These are phyloP conservation scores for Morelia viridis DNA, from an alignment of 2,797 vertebrate species.

Conservation along the genomic window DNA sequence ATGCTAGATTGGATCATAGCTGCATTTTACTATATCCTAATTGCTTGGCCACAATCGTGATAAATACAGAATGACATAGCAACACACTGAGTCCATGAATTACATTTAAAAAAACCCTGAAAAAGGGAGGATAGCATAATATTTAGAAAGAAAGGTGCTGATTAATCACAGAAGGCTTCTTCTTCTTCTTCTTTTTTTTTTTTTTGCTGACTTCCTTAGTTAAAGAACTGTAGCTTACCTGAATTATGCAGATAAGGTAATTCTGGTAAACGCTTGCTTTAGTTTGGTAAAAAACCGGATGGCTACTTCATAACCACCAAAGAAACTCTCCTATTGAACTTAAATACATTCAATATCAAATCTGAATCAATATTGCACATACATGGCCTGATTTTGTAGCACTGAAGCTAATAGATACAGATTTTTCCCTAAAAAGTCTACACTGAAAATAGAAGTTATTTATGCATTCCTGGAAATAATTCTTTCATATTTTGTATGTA, in stretches of 20 bases:
- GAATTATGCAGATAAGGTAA: slow-evolving; percentile 50
- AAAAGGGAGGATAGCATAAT: background rate
- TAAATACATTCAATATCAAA: slow-evolving; percentile 69
- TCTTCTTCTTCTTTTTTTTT: slow-evolving; percentile 40
- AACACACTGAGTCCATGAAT: background rate
- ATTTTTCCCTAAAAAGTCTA: slow-evolving; percentile 55
- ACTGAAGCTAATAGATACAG: slow-evolving; percentile 72
- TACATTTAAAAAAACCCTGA: background rate
- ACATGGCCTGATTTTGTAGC: slow-evolving; percentile 72
- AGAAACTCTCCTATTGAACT: slow-evolving; percentile 62
- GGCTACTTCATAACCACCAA: slow-evolving; percentile 66
- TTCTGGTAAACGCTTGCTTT: slow-evolving; percentile 60
- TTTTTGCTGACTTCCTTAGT: slow-evolving; percentile 58
- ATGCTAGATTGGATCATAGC: slow-evolving; percentile 30
- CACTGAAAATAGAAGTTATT: slow-evolving; percentile 73
- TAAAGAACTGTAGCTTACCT: slow-evolving; percentile 46
- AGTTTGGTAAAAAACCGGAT: slow-evolving; percentile 59
- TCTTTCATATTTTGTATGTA: slow-evolving; percentile 56
- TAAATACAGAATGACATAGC: slow-evolving; percentile 35
- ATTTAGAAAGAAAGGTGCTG: slow-evolving; percentile 41
- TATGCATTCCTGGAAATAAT: slow-evolving; percentile 69
- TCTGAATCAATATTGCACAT: slow-evolving; percentile 76
- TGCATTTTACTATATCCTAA: background rate
- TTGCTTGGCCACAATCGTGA: slow-evolving; percentile 31
- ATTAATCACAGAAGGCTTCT: slow-evolving; percentile 42